Percentiles rank a stretch among this genome's conserved stretches.
These are phyloP conservation scores for Melanargia galathea DNA, from an alignment of 2,888 invertebrate genomes.

Conservation along the genomic window DNA sequence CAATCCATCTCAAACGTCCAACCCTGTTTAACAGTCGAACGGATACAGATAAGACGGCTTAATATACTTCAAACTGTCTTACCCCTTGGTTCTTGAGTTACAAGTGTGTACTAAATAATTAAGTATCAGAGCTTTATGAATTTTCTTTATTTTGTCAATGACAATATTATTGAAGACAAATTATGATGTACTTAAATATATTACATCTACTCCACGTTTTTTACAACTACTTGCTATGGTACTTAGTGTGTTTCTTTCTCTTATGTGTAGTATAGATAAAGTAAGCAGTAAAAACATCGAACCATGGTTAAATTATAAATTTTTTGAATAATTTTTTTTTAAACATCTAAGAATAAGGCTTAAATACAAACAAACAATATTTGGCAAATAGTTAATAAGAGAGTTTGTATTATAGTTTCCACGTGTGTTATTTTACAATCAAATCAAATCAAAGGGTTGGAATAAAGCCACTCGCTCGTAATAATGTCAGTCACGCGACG, in stretches of 20 bases:
- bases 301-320: no score
- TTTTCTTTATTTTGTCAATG: no score
- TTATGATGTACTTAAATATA: no score
- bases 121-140: no score
- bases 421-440: conserved; percentile 6
- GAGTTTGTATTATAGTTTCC: background rate
- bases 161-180: no score
- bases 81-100: conserved; percentile 26
- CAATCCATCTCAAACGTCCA: conserved; percentile 35
- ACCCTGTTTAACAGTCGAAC: conserved; percentile 36
- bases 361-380: background rate
- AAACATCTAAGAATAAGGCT: no score
- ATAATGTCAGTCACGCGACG: conserved; percentile 1
- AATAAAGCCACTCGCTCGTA: conserved; percentile 4
- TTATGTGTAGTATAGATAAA: no score
- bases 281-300: no score
- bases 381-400: background rate
- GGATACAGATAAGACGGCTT: conserved; percentile 30
- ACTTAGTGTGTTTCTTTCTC: no score
- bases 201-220: no score
- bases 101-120: conserved; percentile 3
- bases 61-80: conserved; percentile 31
- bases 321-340: no score
- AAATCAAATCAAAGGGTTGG: conserved; percentile 6
- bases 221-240: no score